Base-by-base conservation (phyloP, 2,797 vertebrate genomes). In the Eupleurogrammus muticus region DNA sequence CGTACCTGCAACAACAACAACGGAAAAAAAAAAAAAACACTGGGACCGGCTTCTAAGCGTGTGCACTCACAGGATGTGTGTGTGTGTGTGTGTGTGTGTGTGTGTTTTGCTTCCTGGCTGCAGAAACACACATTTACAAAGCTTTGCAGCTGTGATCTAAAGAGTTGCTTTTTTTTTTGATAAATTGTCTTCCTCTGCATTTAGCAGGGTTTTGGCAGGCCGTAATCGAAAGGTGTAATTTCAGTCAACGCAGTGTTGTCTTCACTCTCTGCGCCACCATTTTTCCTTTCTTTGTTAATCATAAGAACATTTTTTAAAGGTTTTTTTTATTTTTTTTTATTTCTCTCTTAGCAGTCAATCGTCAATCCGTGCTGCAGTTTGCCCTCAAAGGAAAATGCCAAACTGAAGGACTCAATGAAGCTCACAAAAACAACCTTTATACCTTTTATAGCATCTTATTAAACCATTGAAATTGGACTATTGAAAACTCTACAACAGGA, bases 1-100 rank as follows among this genome's bases (percentile, higher is more conserved):
- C 95, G 89, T 98, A 99, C 90, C 97, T 99, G 94, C 70, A 75
- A 44, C 16, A 44, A n/a, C 16, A 36, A 36, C 70, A 75, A 17
- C 16, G 17, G 7, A 16, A 36, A 4, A 36, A 36, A 36, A 36
- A 36, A 9, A 36, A 36, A 36, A 36, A 36, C 10, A 36, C 10
- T 2, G 35, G 10, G 35, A 36, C 7, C 28, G 28, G 6, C 3
- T 28, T 28, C 28, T 4, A 34, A 36, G 6, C 9, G 35, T 8
- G 35, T 8, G 35, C 35, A 36, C 1, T 5, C 28, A 55, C 60
- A 75, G 57, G 38, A 23, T 40, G 14, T 61, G 63, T 48, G 56
- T 40, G n/a, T n/a, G n/a, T n/a, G n/a, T n/a, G n/a, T n/a, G n/a
- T n/a, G n/a, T n/a, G 38, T 38, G 38, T 23, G 35, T n/a, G 60